Percentiles rank a stretch among this genome's conserved stretches.
These are phyloP conservation scores for Perognathus longimembris DNA, from an alignment of 2,113 vertebrate species.

Conservation along the genomic window DNA sequence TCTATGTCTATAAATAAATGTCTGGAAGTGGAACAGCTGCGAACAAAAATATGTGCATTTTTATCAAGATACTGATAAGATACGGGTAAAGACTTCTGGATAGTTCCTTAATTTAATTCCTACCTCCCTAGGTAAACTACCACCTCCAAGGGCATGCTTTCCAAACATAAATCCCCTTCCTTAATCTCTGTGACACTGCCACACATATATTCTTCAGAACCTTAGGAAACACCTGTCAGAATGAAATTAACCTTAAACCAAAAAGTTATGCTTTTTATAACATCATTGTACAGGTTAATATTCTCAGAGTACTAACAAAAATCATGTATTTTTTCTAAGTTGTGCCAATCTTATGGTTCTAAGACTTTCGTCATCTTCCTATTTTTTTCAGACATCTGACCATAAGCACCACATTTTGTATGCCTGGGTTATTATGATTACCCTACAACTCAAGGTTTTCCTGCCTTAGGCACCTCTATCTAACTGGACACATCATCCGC, in stretches of 20 bases:
- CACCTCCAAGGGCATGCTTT: not conserved
- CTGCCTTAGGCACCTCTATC: not conserved
- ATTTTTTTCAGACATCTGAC: not conserved
- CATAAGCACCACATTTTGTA: not conserved
- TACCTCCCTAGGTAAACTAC: not conserved
- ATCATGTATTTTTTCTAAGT: not conserved
- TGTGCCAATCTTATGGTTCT: not conserved
- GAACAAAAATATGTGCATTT: not conserved
- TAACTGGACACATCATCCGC: not conserved
- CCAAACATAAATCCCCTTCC: not conserved
- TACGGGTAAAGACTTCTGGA: not conserved
- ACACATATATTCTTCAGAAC: not conserved
- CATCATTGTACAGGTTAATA: not conserved
- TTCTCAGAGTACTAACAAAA: slow-evolving; percentile 3
- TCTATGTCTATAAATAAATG: not conserved
- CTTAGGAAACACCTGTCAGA: not conserved
- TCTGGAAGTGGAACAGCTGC: not conserved
- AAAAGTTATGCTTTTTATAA: not conserved
- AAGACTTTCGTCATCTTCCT: not conserved
- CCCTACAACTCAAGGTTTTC: not conserved
- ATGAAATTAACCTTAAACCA: not conserved
- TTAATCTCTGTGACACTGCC: not conserved
- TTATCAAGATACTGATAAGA: not conserved
- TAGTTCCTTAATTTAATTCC: not conserved
- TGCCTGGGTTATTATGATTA: not conserved